Conservation (phyloP, 2,113 vertebrate species). For the Lycocorax pyrrhopterus region DNA sequence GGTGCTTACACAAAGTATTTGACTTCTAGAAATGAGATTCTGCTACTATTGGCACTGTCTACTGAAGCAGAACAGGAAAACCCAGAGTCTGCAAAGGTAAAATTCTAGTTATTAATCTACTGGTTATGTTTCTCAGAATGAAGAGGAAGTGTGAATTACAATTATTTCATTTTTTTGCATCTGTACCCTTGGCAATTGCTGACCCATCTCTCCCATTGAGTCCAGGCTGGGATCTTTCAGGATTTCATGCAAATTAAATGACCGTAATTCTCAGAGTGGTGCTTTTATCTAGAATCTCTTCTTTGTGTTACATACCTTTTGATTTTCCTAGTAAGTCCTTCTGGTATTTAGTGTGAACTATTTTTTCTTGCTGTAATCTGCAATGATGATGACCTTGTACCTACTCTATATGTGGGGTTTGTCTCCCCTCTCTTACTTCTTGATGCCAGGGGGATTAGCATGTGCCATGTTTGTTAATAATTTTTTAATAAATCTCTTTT, state of each 20-base stretch:
- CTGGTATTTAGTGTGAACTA: background rate
- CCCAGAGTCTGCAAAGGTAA: background rate
- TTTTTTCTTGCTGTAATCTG: background rate
- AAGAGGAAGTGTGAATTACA: background rate
- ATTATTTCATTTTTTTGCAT: background rate
- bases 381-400: background rate
- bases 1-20: background rate
- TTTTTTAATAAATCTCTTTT: background rate
- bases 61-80: background rate
- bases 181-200: background rate
- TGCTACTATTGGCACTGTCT: background rate
- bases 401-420: background rate
- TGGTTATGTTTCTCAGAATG: background rate
- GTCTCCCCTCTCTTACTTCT: background rate
- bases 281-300: background rate
- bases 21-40: background rate
- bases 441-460: background rate
- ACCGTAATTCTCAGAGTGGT: background rate
- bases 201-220: background rate
- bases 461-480: background rate
- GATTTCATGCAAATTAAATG: background rate
- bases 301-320: background rate
- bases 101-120: background rate
- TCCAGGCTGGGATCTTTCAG: background rate
- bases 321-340: background rate